phyloP scores from a whole-genome alignment of 2,113 vertebrate genomes.

The Bettongia penicillata region DNA sequence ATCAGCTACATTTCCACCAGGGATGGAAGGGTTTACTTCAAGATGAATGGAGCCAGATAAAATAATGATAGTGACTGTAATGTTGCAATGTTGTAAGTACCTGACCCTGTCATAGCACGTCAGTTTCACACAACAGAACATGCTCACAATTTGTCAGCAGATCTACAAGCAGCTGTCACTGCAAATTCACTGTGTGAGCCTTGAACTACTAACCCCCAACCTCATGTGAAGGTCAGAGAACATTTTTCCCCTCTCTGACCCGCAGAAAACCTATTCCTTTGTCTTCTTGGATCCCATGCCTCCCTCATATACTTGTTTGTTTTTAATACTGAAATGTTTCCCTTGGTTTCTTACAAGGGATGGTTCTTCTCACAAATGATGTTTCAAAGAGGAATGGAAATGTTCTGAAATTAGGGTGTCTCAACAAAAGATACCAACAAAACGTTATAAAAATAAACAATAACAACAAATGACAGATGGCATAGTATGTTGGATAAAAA shows the following conservation, averaged over 20 bases:
- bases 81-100: constrained; percentile 82
- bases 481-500: background rate
- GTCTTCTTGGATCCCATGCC: background rate
- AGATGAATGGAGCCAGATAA: constrained; percentile 95
- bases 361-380: background rate
- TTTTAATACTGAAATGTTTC: background rate
- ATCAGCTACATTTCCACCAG: constrained; percentile 88
- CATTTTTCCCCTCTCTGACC: background rate
- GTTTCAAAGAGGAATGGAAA: background rate
- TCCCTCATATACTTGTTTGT: background rate
- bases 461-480: background rate
- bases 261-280: background rate
- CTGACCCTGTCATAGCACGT: too few relatives aligned
- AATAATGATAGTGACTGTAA: constrained; percentile 91
- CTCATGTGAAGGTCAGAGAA: background rate
- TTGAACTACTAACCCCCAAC: background rate
- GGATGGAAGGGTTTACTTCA: constrained; percentile 94
- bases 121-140: background rate
- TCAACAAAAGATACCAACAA: background rate
- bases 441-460: background rate
- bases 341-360: background rate
- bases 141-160: background rate
- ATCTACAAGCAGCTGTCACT: background rate
- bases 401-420: background rate
- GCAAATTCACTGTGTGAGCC: background rate